Conservation (phyloP, 2,888 invertebrate genomes). For the Acrobeloides nanus region DNA sequence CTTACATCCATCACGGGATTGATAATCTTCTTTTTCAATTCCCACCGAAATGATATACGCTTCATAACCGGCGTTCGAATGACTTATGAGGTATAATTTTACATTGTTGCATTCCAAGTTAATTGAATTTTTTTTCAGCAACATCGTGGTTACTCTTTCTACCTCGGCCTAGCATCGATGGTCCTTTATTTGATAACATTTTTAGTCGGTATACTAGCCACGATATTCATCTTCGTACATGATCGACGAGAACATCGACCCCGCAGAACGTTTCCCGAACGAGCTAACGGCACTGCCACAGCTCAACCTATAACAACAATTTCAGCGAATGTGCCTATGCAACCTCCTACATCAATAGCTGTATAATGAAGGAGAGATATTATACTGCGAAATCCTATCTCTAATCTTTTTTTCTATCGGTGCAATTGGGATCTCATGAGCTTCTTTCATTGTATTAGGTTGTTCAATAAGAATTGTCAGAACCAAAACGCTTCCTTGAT, state of each 20-base stretch:
- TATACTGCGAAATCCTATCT: too few relatives aligned
- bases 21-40: slow-evolving; percentile 24
- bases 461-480: too few relatives aligned
- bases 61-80: slow-evolving; percentile 26
- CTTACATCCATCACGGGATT: slow-evolving; percentile 10
- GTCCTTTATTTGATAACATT: slow-evolving; percentile 21
- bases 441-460: too few relatives aligned
- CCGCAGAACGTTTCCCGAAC: too few relatives aligned
- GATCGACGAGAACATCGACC: slow-evolving; percentile 20
- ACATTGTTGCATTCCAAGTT: slow-evolving; percentile 1
- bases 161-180: slow-evolving; percentile 17
- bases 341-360: too few relatives aligned
- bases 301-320: too few relatives aligned
- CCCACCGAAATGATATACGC: slow-evolving; percentile 21
- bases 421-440: too few relatives aligned
- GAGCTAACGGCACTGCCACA: too few relatives aligned
- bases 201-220: slow-evolving; percentile 16
- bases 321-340: too few relatives aligned
- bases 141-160: slow-evolving; percentile 28
- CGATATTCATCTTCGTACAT: slow-evolving; percentile 24
- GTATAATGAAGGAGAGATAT: too few relatives aligned
- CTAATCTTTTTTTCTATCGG: too few relatives aligned
- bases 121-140: slow-evolving; percentile 18
- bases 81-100: slow-evolving; percentile 21
- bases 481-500: too few relatives aligned